phyloP scores from a whole-genome alignment of 2,113 vertebrate genomes.

The Hydrochoerus hydrochaeris region DNA sequence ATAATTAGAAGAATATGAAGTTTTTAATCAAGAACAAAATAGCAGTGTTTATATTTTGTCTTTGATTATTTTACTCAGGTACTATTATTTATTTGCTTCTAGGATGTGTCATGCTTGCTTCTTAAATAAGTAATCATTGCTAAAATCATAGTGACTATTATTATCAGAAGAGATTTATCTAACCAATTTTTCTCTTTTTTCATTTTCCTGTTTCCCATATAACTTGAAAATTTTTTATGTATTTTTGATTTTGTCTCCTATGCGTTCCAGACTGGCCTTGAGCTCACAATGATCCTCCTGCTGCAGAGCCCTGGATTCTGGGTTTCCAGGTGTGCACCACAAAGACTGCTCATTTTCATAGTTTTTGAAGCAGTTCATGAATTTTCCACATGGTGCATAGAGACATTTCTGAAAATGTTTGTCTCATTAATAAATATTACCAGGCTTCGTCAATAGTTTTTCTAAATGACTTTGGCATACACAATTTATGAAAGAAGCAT shows the following conservation, averaged over 20 bases:
- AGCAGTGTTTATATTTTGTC: not conserved
- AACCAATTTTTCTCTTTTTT: not conserved
- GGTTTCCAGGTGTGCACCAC: not conserved
- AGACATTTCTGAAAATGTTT: constrained; percentile 36
- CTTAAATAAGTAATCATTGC: not conserved
- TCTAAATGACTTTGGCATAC: constrained; percentile 40
- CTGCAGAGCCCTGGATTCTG: not conserved
- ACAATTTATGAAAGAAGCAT: constrained; percentile 46
- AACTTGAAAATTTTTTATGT: not conserved
- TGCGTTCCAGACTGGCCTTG: not conserved
- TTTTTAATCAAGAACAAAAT: not conserved
- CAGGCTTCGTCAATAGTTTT: not conserved
- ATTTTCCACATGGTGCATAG: not conserved
- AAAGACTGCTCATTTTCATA: not conserved
- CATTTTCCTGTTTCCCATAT: not conserved
- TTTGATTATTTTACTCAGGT: not conserved
- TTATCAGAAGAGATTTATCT: not conserved
- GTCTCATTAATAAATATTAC: not conserved
- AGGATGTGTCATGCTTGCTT: not conserved
- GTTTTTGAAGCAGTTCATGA: not conserved
- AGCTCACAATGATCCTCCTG: not conserved
- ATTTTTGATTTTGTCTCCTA: not conserved
- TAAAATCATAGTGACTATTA: not conserved
- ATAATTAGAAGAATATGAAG: not conserved
- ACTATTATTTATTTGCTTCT: not conserved